Conservation (phyloP, 2,888 invertebrate genomes). For the Coelopa pilipes region DNA sequence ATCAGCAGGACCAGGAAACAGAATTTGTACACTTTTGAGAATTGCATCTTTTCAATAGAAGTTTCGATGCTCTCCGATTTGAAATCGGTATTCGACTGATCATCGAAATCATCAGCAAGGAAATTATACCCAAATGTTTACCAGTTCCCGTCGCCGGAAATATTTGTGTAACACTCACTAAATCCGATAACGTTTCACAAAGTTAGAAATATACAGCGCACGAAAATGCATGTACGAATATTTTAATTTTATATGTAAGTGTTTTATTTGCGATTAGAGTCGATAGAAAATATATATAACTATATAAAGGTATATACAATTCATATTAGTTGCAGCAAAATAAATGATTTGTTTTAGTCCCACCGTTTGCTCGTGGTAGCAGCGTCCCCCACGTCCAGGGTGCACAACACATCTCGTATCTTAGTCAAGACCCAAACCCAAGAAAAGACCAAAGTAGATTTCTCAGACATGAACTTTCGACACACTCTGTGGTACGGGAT, state of each 20-base stretch:
- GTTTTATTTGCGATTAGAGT: too few relatives aligned
- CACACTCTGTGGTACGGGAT: not conserved
- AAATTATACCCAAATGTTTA: not conserved
- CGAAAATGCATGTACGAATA: too few relatives aligned
- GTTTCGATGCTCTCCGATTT: not conserved
- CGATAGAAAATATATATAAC: too few relatives aligned
- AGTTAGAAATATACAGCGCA: not conserved
- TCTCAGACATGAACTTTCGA: not conserved
- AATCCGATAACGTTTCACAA: not conserved
- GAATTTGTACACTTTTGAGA: constrained; percentile 26
- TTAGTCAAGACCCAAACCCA: not conserved
- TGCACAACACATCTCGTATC: too few relatives aligned
- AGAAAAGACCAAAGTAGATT: not conserved
- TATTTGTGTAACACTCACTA: not conserved
- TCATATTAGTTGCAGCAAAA: too few relatives aligned
- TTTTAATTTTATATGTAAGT: too few relatives aligned
- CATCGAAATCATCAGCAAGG: too few relatives aligned
- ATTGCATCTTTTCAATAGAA: constrained; percentile 28
- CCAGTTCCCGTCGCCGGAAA: not conserved
- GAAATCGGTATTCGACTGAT: not conserved
- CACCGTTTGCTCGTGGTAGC: too few relatives aligned
- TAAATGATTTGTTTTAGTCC: too few relatives aligned
- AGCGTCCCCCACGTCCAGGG: too few relatives aligned
- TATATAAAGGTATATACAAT: too few relatives aligned
- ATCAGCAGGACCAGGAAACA: constrained; percentile 32